Percentiles rank a stretch among this genome's conserved stretches.
Conservation (phyloP, 2,113 vertebrate genomes). For the Nannospalax galili region DNA sequence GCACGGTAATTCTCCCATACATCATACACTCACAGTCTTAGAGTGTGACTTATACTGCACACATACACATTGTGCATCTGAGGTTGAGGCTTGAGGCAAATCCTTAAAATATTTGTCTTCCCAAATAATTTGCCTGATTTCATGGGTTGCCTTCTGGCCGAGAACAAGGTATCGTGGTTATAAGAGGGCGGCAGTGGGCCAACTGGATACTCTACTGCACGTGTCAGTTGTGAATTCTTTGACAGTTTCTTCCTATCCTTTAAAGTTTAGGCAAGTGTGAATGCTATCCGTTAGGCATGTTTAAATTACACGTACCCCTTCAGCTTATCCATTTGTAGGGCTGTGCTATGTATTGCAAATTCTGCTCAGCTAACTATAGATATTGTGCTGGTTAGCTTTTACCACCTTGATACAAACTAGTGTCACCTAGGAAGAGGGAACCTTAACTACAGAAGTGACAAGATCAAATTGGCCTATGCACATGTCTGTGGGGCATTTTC, state of each 20-base stretch:
- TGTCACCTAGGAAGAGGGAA: too few relatives aligned
- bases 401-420: too few relatives aligned
- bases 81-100: neutral
- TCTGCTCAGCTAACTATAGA: neutral
- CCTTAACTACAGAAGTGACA: too few relatives aligned
- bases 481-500: too few relatives aligned
- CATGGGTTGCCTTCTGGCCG: neutral
- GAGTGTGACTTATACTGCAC: neutral
- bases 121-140: neutral
- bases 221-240: neutral
- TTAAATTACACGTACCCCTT: slow-evolving; percentile 8
- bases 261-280: neutral
- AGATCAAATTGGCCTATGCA: too few relatives aligned
- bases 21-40: neutral
- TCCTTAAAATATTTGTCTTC: neutral
- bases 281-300: neutral
- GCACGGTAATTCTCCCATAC: neutral
- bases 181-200: neutral
- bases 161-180: neutral
- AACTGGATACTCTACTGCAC: neutral
- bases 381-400: too few relatives aligned
- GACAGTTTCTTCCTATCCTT: neutral
- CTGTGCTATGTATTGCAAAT: neutral
- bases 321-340: neutral
- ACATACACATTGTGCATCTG: neutral